Conservation (phyloP, 2,888 invertebrate genomes). For the Acronicta alni region DNA sequence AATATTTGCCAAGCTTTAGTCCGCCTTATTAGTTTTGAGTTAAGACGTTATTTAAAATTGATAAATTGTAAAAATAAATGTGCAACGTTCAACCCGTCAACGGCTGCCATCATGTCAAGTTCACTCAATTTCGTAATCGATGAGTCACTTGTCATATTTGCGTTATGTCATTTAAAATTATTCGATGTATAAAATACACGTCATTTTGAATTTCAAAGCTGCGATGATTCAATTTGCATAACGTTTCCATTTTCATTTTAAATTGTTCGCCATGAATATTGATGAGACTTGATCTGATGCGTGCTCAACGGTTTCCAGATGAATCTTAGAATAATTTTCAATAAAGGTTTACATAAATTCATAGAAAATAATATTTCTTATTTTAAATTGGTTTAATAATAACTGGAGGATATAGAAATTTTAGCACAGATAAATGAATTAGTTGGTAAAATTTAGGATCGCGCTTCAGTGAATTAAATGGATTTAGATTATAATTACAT, state of each 20-base stretch:
- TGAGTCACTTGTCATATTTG: constrained; percentile 47
- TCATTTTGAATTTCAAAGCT: constrained; percentile 41
- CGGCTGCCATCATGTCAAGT: constrained; percentile 51
- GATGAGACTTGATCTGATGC: constrained; percentile 33
- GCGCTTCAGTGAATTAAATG: too few relatives aligned
- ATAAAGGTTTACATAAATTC: constrained; percentile 10
- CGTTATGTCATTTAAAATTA: constrained; percentile 49
- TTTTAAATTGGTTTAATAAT: constrained; percentile 5
- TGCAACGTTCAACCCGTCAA: constrained; percentile 42
- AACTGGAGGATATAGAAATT: too few relatives aligned
- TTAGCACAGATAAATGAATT: too few relatives aligned
- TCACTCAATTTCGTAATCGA: constrained; percentile 41
- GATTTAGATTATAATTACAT: too few relatives aligned
- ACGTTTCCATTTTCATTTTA: constrained; percentile 41
- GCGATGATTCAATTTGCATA: constrained; percentile 56
- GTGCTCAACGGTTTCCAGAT: constrained; percentile 27
- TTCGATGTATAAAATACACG: constrained; percentile 42
- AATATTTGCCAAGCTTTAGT: constrained; percentile 6
- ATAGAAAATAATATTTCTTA: not conserved
- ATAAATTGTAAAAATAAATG: constrained; percentile 11
- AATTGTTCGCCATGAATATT: constrained; percentile 51
- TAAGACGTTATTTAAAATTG: not conserved
- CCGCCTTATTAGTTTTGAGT: not conserved
- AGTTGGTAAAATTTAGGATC: too few relatives aligned
- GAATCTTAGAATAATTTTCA: constrained; percentile 19